A percentile compares a stretch with the other conserved stretches of the same genome.
These are phyloP conservation scores for Percina caprodes DNA, from an alignment of 2,113 vertebrate species.

Conservation along the genomic window DNA sequence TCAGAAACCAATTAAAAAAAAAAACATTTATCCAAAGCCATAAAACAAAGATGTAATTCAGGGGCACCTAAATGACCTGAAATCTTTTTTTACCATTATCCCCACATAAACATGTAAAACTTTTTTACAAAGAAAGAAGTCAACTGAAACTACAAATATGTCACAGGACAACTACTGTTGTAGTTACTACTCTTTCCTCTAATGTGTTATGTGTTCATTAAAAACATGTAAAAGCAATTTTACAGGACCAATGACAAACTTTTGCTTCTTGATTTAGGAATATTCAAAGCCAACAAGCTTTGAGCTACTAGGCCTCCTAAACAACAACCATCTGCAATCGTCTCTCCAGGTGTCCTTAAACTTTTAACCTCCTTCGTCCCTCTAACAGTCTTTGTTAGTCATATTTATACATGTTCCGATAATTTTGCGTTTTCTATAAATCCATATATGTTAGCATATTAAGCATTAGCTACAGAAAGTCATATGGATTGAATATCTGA, in stretches of 20 bases:
- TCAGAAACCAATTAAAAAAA: background rate
- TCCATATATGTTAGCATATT: background rate
- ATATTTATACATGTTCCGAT: background rate
- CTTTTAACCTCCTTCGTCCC: background rate
- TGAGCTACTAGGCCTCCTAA: background rate
- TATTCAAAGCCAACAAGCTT: background rate
- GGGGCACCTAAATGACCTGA: background rate
- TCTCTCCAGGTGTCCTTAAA: background rate
- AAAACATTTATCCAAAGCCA: background rate
- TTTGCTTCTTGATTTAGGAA: background rate
- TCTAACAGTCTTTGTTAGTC: background rate
- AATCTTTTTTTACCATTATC: too few species aligned
- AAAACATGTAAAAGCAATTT: background rate
- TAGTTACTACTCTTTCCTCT: too few species aligned
- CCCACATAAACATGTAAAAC: background rate
- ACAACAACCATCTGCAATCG: background rate
- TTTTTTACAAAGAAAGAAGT: too few species aligned
- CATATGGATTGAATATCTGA: conserved; percentile 39
- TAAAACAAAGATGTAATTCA: background rate
- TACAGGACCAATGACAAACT: background rate
- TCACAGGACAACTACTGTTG: background rate
- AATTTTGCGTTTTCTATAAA: background rate
- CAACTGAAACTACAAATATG: background rate
- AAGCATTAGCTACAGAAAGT: background rate
- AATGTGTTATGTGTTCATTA: background rate